These are phyloP conservation scores for Mormyrus proboscirostris DNA, from an alignment of 2,797 vertebrate genomes.

Conservation along the genomic window DNA sequence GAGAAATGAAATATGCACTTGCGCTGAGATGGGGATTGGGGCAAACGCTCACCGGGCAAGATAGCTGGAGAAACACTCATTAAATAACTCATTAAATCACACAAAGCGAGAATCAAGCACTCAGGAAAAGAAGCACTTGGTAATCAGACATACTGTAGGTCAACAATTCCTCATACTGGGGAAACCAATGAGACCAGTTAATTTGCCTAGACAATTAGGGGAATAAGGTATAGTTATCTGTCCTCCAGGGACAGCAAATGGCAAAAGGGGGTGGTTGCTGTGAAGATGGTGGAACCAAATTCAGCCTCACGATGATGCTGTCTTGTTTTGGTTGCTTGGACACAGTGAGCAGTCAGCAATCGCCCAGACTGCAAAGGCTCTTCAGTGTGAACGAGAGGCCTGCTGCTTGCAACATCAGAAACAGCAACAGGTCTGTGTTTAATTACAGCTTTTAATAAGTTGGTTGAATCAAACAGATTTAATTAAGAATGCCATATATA, in stretches of 20 bases:
- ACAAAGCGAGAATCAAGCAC: neutral
- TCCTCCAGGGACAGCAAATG: neutral
- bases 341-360: constrained; percentile 54
- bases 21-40: neutral
- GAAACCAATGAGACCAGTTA: neutral
- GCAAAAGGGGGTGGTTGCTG: neutral
- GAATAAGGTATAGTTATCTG: neutral
- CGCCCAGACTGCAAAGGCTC: constrained; percentile 40
- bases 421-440: constrained; percentile 52
- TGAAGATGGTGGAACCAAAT: neutral
- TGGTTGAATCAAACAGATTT: neutral
- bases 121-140: neutral
- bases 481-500: neutral
- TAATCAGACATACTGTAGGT: neutral
- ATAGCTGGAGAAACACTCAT: neutral
- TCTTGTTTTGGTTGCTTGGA: neutral
- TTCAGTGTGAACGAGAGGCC: constrained; percentile 54
- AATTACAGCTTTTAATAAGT: neutral
- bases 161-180: neutral
- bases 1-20: neutral
- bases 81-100: neutral
- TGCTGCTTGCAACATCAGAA: constrained; percentile 49
- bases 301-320: neutral
- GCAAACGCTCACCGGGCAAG: neutral
- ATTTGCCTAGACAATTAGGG: neutral